Conservation (phyloP, 2,888 invertebrate species). For the Plebejus anna region DNA sequence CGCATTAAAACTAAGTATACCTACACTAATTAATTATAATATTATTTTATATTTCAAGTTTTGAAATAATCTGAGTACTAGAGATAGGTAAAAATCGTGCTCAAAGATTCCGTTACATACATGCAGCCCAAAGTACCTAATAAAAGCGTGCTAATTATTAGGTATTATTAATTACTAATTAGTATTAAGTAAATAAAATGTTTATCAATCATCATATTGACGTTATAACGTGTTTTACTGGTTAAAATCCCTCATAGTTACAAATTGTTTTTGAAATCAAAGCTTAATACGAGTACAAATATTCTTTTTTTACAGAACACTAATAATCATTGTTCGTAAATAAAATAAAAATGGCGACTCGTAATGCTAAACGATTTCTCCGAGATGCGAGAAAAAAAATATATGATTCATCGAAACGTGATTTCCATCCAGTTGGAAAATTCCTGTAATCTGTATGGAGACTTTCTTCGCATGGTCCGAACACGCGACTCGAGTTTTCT, state of each 20-base stretch:
- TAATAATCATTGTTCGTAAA: not conserved
- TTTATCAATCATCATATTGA: no score
- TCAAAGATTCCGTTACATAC: no score
- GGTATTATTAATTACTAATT: no score
- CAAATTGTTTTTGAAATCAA: not conserved
- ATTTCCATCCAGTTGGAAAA: constrained; percentile 76
- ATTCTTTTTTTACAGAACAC: not conserved
- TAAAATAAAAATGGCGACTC: not conserved
- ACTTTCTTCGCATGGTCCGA: constrained; percentile 65
- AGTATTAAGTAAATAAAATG: no score
- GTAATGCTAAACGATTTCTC: constrained; percentile 53
- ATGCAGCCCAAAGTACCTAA: no score
- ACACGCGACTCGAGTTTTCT: constrained; percentile 53
- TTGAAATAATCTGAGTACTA: no score
- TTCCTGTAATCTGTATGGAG: constrained; percentile 69
- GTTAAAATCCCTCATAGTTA: not conserved
- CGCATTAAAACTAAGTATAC: no score
- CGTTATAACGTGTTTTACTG: no score
- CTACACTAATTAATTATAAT: no score
- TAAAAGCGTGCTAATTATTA: no score
- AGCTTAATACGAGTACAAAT: not conserved
- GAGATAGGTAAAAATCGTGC: no score
- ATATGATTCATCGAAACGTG: constrained; percentile 71
- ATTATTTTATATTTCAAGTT: no score
- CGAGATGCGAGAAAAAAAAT: constrained; percentile 53